These are phyloP conservation scores for Silurus asotus DNA, from an alignment of 2,113 vertebrate species.

Conservation along the genomic window DNA sequence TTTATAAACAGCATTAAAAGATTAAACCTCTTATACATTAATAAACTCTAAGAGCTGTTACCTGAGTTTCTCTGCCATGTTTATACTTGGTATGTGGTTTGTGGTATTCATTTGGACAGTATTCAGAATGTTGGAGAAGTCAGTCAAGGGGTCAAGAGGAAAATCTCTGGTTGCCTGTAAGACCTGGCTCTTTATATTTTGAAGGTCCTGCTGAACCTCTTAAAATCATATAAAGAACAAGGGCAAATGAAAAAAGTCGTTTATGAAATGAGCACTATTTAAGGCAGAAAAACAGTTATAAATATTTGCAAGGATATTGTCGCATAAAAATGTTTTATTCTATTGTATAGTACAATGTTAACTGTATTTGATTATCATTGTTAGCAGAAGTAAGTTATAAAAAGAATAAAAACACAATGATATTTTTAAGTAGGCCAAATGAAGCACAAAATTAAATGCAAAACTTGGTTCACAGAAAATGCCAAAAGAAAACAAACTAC, in stretches of 20 bases:
- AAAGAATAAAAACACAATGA: neutral
- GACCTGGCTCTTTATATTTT: neutral
- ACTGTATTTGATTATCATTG: neutral
- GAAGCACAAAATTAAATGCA: neutral
- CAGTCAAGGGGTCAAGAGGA: neutral
- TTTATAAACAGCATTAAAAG: neutral
- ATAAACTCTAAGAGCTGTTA: neutral
- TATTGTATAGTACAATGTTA: neutral
- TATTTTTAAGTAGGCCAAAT: neutral
- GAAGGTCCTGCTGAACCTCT: constrained; percentile 2
- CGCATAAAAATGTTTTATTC: neutral
- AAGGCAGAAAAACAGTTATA: neutral
- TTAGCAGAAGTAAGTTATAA: neutral
- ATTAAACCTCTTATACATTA: neutral
- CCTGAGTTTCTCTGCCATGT: constrained; percentile 6
- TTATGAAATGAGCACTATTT: neutral
- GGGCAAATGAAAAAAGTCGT: neutral
- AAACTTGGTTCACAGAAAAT: neutral
- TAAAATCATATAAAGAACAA: neutral
- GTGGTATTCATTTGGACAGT: neutral
- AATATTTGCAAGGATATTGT: neutral
- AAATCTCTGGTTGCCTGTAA: neutral
- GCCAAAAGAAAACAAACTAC: neutral
- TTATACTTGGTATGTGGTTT: neutral
- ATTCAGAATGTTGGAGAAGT: neutral